Conservation (phyloP, 2,113 vertebrate species). For the Vulpes ferrilata region DNA sequence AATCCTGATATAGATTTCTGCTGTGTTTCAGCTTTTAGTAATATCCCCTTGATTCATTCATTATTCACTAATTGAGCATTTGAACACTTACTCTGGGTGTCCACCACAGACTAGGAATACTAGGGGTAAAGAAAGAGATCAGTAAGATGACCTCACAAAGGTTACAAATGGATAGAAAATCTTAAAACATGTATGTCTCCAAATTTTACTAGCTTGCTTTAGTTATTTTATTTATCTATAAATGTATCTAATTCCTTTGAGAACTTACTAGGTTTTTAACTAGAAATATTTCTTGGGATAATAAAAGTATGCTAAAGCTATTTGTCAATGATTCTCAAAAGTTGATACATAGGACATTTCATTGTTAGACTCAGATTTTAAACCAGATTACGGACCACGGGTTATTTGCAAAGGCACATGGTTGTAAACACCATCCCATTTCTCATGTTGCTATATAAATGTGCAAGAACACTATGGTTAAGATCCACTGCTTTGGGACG, state of each 20-base stretch:
- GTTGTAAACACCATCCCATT: background rate
- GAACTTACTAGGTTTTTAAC: background rate
- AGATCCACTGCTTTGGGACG: background rate
- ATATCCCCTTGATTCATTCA: background rate
- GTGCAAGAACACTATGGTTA: background rate
- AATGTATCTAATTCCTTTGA: background rate
- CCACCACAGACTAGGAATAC: background rate
- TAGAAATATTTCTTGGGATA: background rate
- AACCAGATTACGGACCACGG: background rate
- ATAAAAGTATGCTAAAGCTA: background rate
- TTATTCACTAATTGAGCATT: conserved; percentile 30
- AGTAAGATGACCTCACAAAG: background rate
- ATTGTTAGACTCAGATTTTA: background rate
- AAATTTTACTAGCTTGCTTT: conserved; percentile 19
- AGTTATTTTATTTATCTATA: background rate
- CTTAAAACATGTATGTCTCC: background rate
- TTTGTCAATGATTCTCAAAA: background rate
- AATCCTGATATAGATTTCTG: background rate
- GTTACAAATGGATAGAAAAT: background rate
- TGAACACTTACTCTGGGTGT: conserved; percentile 21
- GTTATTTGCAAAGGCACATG: background rate
- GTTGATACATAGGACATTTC: background rate
- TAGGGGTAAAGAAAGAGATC: background rate
- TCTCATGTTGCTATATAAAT: background rate
- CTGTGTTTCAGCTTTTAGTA: background rate